Base-by-base conservation (phyloP, 2,888 invertebrate species). In the Drosophila acutilabella region DNA sequence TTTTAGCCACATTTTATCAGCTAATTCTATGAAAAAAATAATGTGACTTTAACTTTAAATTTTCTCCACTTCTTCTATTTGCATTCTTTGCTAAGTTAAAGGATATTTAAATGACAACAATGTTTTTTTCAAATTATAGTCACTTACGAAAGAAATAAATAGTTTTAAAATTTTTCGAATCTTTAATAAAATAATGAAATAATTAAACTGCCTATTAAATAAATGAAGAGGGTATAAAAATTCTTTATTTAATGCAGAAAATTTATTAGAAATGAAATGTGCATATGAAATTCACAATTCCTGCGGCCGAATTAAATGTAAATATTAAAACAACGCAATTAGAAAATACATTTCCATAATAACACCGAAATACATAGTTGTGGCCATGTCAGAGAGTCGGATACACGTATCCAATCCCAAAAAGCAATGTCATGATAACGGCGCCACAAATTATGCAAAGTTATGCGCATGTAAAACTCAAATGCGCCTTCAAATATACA, bases 391-490 rank as follows among this genome's bases (percentile, higher is more conserved):
- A 51, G 45, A 23, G 52, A 14, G 33, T 33, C 18, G 57, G 54
- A 59, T 56, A 67, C 40, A 60, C 57, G 68, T 57, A 57, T 47
- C 57, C 57, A 57, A 47, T 38, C 45, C 60, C 44, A 68, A 76
- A 69, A 64, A 65, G 60, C 61, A 65, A 40, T 36, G 38, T 36
- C 60, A 61, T 36, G 80, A 77, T 86, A 77, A 78, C 74, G 64
- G 62, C 50, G 64, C 65, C 71, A 45, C 74, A 87, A 86, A 87
- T 83, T 83, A 83, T 83, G 82, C 79, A 87, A 87, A 83, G 81
- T 83, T 87, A 83, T 87, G 87, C 80, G 71, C 74, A 73, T 76
- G 69, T 71, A 73, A 71, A 77, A 69, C 69, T 68, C 54, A 56
- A 77, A 68, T 74, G 76, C 64, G 80, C 71, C 80, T 75, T 81